These are phyloP conservation scores for Pterostichus madidus DNA, from an alignment of 2,888 invertebrate species.

Conservation along the genomic window DNA sequence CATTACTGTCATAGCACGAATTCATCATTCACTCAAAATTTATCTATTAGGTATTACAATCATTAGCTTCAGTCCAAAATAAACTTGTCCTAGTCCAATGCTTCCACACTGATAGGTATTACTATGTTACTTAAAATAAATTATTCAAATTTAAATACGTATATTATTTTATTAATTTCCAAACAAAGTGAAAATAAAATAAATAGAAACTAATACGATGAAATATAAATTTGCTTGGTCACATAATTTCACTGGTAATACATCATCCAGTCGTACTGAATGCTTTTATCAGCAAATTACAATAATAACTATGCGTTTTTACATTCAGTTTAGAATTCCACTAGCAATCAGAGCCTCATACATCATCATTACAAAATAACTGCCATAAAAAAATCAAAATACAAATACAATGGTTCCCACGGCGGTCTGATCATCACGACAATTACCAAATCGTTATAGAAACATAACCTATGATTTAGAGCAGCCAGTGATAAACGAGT, in stretches of 20 bases:
- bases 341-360: conserved; percentile 29
- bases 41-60: no score
- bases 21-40: no score
- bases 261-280: conserved; percentile 21
- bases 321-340: background rate
- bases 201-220: no score
- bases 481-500: conserved; percentile 41
- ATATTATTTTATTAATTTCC: no score
- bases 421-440: conserved; percentile 23
- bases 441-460: conserved; percentile 50
- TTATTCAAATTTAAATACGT: no score
- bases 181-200: no score
- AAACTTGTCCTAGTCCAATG: no score
- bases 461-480: conserved; percentile 26
- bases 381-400: conserved; percentile 35
- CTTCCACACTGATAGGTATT: no score
- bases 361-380: conserved; percentile 44
- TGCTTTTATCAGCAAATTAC: conserved; percentile 28
- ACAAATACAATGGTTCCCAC: conserved; percentile 31
- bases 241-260: background rate
- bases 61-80: no score
- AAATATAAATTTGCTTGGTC: background rate
- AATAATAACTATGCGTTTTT: conserved; percentile 17
- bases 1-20: no score
- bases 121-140: no score